These are phyloP conservation scores for Turnix velox DNA, from an alignment of 2,113 vertebrate genomes.

Conservation along the genomic window DNA sequence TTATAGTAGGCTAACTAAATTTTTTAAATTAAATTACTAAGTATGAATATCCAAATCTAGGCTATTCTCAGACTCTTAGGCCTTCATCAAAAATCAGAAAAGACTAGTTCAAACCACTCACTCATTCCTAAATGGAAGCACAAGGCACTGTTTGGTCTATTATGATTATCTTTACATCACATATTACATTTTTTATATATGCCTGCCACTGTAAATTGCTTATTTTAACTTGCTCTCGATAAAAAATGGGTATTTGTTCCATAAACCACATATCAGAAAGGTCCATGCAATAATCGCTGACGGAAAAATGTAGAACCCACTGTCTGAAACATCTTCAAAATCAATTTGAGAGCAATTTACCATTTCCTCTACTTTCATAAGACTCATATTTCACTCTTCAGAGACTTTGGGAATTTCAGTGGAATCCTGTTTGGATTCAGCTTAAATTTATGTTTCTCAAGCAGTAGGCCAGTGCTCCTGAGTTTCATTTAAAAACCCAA, in stretches of 20 bases:
- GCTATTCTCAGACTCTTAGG: not conserved
- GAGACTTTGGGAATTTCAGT: not conserved
- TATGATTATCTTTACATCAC: not conserved
- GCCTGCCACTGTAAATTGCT: not conserved
- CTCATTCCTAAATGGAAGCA: not conserved
- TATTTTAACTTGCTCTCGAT: not conserved
- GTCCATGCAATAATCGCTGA: not conserved
- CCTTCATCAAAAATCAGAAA: not conserved
- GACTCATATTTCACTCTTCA: not conserved
- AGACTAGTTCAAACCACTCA: not conserved
- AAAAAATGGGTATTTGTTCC: not conserved
- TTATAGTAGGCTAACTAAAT: not conserved
- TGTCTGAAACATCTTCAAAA: not conserved
- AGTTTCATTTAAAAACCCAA: not conserved
- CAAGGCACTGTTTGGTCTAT: not conserved
- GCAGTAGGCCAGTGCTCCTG: not conserved
- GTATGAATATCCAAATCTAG: not conserved
- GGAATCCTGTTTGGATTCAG: not conserved
- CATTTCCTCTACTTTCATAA: not conserved
- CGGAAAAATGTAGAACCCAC: not conserved
- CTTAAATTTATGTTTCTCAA: not conserved
- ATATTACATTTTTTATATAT: not conserved
- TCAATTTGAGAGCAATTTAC: not conserved
- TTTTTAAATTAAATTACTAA: not conserved
- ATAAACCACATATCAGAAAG: not conserved